phyloP scores from a whole-genome alignment of 2,113 vertebrate genomes.

The Myotis davidii region DNA sequence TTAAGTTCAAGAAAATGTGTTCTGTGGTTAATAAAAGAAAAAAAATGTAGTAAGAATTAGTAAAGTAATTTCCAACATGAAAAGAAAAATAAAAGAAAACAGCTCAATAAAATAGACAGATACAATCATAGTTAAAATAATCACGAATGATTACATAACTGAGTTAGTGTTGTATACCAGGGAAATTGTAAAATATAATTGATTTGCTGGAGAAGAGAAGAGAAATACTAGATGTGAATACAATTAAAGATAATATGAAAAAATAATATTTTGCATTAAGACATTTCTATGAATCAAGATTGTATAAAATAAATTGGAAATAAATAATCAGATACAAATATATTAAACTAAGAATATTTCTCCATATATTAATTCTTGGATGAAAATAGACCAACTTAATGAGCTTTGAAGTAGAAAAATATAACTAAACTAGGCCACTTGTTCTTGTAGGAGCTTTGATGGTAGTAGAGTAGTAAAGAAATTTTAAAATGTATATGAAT shows the following conservation, averaged over 20 bases:
- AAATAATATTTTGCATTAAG: not conserved
- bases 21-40: rapidly evolving
- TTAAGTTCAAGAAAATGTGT: not conserved
- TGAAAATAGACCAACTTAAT: not conserved
- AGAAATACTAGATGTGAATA: not conserved
- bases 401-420: not conserved
- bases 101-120: slow-evolving; percentile 3
- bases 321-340: not conserved
- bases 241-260: not conserved
- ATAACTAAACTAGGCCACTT: not conserved
- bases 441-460: not conserved
- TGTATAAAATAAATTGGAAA: not conserved
- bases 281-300: not conserved
- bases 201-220: not conserved
- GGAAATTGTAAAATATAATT: not conserved
- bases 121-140: not conserved
- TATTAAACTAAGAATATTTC: not conserved
- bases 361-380: not conserved
- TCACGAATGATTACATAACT: not conserved
- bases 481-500: not conserved
- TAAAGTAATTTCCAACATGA: not conserved
- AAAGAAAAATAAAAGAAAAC: not conserved
- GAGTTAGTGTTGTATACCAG: not conserved
- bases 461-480: not conserved
- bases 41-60: not conserved